These are phyloP conservation scores for Orius laevigatus DNA, from an alignment of 1,140 invertebrate genomes.

Conservation along the genomic window DNA sequence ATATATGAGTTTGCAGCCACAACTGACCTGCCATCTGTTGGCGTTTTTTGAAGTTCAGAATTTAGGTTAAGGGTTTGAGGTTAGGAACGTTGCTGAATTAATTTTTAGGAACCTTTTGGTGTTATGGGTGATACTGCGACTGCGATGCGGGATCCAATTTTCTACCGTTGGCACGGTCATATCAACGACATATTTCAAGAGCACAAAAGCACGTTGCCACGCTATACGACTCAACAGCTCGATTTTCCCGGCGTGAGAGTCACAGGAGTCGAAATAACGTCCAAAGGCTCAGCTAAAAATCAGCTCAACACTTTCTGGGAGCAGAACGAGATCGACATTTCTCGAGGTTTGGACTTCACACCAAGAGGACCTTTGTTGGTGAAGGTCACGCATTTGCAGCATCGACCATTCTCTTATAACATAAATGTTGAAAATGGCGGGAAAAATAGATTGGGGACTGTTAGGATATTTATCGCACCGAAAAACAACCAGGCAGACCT, in stretches of 20 bases:
- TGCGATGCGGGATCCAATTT: slow-evolving; percentile 66
- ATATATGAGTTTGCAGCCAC: no score
- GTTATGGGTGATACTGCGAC: slow-evolving; percentile 56
- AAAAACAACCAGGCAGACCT: slow-evolving; percentile 33
- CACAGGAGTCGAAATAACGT: slow-evolving; percentile 33
- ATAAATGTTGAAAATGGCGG: slow-evolving; percentile 21
- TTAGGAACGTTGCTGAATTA: no score
- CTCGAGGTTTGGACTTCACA: slow-evolving; percentile 30
- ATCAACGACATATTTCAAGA: slow-evolving; percentile 64
- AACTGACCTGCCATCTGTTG: no score
- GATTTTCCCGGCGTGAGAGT: slow-evolving; percentile 38
- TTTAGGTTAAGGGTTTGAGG: no score
- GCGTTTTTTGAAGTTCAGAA: no score
- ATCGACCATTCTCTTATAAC: slow-evolving; percentile 16
- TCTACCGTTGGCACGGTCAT: slow-evolving; percentile 71
- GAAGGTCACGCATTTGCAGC: slow-evolving; percentile 29
- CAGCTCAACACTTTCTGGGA: slow-evolving; percentile 30
- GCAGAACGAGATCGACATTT: slow-evolving; percentile 29
- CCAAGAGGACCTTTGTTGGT: slow-evolving; percentile 27
- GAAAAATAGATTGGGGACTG: slow-evolving; percentile 29
- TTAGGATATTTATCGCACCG: slow-evolving; percentile 40
- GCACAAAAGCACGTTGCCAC: slow-evolving; percentile 49
- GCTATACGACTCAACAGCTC: slow-evolving; percentile 43
- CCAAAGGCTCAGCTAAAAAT: slow-evolving; percentile 22
- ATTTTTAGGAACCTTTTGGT: slow-evolving; percentile 39